Conservation (phyloP, 2,113 vertebrate species). For the Alosa alosa region DNA sequence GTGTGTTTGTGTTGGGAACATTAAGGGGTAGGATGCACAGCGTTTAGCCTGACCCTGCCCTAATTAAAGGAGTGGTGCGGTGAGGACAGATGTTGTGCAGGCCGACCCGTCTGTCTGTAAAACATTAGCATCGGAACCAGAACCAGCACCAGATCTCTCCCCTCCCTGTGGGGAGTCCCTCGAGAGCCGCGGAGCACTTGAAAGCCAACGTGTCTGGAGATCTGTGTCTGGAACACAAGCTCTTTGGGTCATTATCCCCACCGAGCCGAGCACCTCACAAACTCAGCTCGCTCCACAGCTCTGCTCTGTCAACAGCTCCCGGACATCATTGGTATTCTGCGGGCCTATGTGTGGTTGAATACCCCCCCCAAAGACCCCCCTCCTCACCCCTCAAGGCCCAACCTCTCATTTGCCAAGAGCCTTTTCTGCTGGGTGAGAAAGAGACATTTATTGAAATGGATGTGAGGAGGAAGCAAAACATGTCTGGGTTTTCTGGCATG, state of each 20-base stretch:
- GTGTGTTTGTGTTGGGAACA: slow-evolving; percentile 15
- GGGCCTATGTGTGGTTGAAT: slow-evolving; percentile 22
- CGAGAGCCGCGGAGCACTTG: slow-evolving; percentile 10
- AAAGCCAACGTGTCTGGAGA: slow-evolving; percentile 32
- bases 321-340: slow-evolving; percentile 54
- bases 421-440: slow-evolving; percentile 41
- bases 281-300: slow-evolving; percentile 14
- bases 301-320: slow-evolving; percentile 29
- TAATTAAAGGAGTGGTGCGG: slow-evolving; percentile 37
- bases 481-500: slow-evolving; percentile 35
- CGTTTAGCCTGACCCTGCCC: slow-evolving; percentile 10
- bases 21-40: slow-evolving; percentile 29
- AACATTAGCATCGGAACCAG: slow-evolving; percentile 32
- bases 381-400: not conserved
- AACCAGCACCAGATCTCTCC: not conserved
- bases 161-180: not conserved
- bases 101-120: slow-evolving; percentile 24
- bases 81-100: slow-evolving; percentile 40
- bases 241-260: slow-evolving; percentile 22
- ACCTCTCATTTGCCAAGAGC: slow-evolving; percentile 24
- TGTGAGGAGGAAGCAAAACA: slow-evolving; percentile 54
- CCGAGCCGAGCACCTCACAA: slow-evolving; percentile 15
- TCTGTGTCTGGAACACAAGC: slow-evolving; percentile 30
- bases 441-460: slow-evolving; percentile 55
- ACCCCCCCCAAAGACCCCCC: not conserved